Percentiles rank a stretch among this genome's conserved stretches.
Conservation (phyloP, 2,888 invertebrate genomes). For the Melinopterus prodromus region DNA sequence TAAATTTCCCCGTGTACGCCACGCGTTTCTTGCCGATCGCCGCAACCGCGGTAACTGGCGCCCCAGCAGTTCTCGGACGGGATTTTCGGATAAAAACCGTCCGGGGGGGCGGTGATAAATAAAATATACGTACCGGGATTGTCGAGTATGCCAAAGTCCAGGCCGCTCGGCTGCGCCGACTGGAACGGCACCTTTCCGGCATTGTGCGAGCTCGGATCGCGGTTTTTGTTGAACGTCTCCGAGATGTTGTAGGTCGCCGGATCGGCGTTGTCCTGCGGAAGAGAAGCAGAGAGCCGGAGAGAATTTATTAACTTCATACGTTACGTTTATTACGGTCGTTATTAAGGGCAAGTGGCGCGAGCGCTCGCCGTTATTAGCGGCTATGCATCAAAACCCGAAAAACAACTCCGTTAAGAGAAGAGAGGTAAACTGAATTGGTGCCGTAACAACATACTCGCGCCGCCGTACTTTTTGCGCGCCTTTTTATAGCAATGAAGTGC, state of each 20-base stretch:
- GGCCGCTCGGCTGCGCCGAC: slow-evolving; percentile 40
- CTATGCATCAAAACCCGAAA: background rate
- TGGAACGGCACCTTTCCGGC: slow-evolving; percentile 49
- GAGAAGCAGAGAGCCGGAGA: slow-evolving; percentile 13
- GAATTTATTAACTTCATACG: slow-evolving; percentile 43
- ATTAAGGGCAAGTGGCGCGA: slow-evolving; percentile 27
- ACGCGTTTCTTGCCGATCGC: background rate
- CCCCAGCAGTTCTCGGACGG: background rate
- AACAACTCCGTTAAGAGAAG: background rate
- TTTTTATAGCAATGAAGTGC: background rate
- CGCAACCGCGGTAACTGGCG: background rate
- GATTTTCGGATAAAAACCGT: background rate
- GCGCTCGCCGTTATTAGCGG: background rate
- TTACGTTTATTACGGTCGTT: slow-evolving; percentile 42
- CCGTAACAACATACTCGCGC: background rate
- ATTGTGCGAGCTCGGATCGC: slow-evolving; percentile 48
- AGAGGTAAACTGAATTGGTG: slow-evolving; percentile 4
- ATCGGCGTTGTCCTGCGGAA: slow-evolving; percentile 43
- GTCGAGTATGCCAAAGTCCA: slow-evolving; percentile 34
- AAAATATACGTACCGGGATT: slow-evolving; percentile 42
- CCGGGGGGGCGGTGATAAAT: background rate
- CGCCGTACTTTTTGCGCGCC: background rate
- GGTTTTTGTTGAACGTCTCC: slow-evolving; percentile 46
- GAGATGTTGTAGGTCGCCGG: slow-evolving; percentile 46
- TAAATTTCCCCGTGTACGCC: background rate